Evolutionary conservation across 1,140 invertebrate species (phyloP), one percentile per base, ranked within the genome.

Genomic region (Venustaconcha ellipsiformis): DNA sequence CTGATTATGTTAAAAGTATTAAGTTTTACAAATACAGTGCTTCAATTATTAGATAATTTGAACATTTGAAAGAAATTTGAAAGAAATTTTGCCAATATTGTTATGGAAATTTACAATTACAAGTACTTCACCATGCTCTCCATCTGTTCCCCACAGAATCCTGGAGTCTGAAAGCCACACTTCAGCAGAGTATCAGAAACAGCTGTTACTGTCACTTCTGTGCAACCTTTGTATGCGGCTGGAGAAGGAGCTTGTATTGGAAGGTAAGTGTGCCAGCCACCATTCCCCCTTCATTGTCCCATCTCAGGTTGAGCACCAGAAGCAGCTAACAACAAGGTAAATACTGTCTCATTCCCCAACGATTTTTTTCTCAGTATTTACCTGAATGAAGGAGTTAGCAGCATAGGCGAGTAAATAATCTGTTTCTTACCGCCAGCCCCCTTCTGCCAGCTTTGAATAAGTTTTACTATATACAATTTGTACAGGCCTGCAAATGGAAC

Each of bases 141-240:
- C 55, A 23, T 37, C 6, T 48, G 72, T 30, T 75, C n/a, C 62
- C 76, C 77, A 37, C 78, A 91, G 90, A 94, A 84, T 91, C 3
- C 96, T 73, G 58, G 92, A 93, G 72, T 93, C 96, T 75, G 95
- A 97, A 81, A 94, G 95, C 81, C 95, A 96, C 81, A 93, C 93
- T 26, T 92, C 93, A n/a, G 92, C 95, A 0, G 96, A 98, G 88
- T 97, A 98, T 85, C 92, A 94, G 0, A 97, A 97, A 88, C 96
- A 98, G 84, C 87, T 97, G 15, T 91, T 96, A 26, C 88, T 98
- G 0, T 94, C 95, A 0, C 92, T 92, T n/a, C 90, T 97, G 14
- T 91, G 95, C 85, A 93, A 95, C 84, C 93, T 93, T 80, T 95
- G 93, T 80, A 90, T 92, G 81, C 92, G 70, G n/a, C n/a, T 76